Conservation (phyloP, 2,113 vertebrate species). For the Isurus oxyrinchus region DNA sequence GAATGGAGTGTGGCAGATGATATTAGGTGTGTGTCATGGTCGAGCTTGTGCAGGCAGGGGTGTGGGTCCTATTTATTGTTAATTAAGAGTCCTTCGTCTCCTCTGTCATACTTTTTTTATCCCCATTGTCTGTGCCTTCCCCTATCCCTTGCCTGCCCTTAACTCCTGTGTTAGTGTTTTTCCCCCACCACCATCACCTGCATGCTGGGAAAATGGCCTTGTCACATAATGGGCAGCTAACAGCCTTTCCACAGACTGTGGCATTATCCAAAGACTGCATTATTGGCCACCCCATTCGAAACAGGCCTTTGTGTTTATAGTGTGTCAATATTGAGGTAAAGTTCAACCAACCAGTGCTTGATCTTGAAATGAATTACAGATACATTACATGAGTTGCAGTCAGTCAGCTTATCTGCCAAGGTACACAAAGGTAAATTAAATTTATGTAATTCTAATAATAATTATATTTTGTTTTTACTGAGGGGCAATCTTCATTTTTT, state of each 20-base stretch:
- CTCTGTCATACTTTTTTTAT: background rate
- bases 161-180: background rate
- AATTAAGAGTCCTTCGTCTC: background rate
- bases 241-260: background rate
- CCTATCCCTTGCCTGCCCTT: background rate
- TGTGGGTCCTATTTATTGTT: background rate
- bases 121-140: background rate
- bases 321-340: no score
- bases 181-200: background rate
- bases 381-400: background rate
- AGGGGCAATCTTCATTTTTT: background rate
- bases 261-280: background rate
- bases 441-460: background rate
- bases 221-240: background rate
- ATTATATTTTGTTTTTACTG: background rate
- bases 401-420: background rate
- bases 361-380: background rate
- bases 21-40: background rate
- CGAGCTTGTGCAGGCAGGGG: background rate
- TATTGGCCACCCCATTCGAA: background rate
- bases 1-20: background rate
- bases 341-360: background rate
- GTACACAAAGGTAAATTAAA: background rate
- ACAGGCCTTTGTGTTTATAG: background rate
- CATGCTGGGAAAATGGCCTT: background rate